Evolutionary conservation across 1,140 invertebrate genomes (phyloP).

Genomic region (Tetramorium parvispinum): DNA sequence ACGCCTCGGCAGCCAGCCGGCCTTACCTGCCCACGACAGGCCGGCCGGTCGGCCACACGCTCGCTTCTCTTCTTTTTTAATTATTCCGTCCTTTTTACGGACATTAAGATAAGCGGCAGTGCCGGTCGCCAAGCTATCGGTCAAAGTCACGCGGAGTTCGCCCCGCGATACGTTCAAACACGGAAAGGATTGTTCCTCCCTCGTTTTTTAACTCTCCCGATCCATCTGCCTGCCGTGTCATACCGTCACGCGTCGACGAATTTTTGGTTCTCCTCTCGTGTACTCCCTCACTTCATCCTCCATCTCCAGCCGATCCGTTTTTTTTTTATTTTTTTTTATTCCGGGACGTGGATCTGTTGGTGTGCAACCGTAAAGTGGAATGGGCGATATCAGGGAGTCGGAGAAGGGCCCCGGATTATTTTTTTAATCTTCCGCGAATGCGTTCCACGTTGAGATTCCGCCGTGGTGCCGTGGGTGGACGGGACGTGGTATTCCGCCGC

Average conservation of each 20-base stretch:
- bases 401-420: conserved; percentile 25
- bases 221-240: conserved; percentile 59
- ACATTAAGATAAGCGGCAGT: conserved; percentile 76
- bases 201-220: conserved; percentile 42
- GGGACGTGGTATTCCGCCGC: background rate
- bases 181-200: conserved; percentile 61
- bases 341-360: background rate
- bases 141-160: conserved; percentile 77
- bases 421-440: conserved; percentile 48
- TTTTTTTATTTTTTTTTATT: background rate
- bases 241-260: conserved; percentile 57
- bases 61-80: conserved; percentile 57
- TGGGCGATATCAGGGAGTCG: background rate
- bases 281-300: background rate
- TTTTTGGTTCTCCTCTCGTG: conserved; percentile 20
- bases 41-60: background rate
- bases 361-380: background rate
- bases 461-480: conserved; percentile 23
- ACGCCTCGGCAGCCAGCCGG: conserved; percentile 24
- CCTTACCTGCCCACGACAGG: conserved; percentile 37
- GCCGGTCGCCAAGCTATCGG: conserved; percentile 75
- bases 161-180: conserved; percentile 65
- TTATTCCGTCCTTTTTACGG: conserved; percentile 73
- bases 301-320: background rate
- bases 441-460: conserved; percentile 36